These are phyloP conservation scores for Tetragonula clypearis DNA, from an alignment of 1,140 invertebrate species.

Conservation along the genomic window DNA sequence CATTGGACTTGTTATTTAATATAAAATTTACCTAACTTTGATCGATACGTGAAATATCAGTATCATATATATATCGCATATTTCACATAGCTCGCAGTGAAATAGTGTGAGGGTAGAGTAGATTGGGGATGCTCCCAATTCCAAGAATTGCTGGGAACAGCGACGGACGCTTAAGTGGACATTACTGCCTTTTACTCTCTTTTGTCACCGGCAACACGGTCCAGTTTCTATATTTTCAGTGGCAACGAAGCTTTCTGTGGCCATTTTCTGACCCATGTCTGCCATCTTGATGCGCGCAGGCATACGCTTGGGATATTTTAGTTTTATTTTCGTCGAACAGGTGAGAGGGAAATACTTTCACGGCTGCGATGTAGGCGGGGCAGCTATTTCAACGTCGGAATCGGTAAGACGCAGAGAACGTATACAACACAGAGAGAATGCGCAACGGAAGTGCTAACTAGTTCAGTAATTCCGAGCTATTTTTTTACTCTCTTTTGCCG, in stretches of 20 bases:
- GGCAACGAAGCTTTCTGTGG: background rate
- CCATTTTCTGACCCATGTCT: background rate
- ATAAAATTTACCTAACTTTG: too few species aligned
- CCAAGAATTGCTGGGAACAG: too few species aligned
- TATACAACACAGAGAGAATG: too few species aligned
- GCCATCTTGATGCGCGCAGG: background rate
- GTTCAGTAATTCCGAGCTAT: background rate
- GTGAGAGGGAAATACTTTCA: background rate
- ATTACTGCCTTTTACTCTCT: background rate
- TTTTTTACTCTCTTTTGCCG: background rate
- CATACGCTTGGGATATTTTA: background rate
- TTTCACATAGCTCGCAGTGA: too few species aligned
- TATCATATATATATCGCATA: too few species aligned
- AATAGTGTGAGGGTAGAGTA: too few species aligned
- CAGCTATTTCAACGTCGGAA: background rate
- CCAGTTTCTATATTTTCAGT: background rate
- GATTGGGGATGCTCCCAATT: too few species aligned
- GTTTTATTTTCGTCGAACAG: background rate
- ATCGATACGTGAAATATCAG: too few species aligned
- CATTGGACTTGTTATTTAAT: too few species aligned
- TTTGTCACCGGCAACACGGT: constrained; percentile 13
- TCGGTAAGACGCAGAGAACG: background rate
- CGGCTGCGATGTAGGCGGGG: background rate
- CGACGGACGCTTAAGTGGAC: too few species aligned
- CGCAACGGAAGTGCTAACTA: background rate